Conservation (phyloP, 2,888 invertebrate genomes). For the Clivina fossor region DNA sequence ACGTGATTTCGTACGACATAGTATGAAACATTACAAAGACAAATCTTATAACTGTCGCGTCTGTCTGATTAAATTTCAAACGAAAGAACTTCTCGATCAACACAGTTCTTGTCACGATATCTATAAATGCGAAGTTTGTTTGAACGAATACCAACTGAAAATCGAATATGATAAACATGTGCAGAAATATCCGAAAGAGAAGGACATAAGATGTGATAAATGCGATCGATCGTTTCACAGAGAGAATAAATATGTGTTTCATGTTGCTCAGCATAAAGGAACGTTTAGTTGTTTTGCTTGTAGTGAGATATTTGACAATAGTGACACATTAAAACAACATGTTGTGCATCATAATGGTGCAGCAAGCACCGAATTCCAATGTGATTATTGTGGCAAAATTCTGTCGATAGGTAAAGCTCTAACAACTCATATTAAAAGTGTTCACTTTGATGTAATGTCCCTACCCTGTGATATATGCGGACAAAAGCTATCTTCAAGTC, state of each 20-base stretch:
- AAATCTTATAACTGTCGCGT: conserved; percentile 28
- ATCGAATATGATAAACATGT: conserved; percentile 46
- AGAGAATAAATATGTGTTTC: conserved; percentile 11
- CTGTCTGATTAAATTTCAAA: conserved; percentile 30
- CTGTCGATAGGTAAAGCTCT: conserved; percentile 41
- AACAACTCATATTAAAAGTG: conserved; percentile 9
- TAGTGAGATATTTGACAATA: conserved; percentile 9
- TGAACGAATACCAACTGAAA: conserved; percentile 53
- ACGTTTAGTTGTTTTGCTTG: conserved; percentile 19
- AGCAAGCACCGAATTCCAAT: conserved; percentile 39
- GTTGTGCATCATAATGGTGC: conserved; percentile 13
- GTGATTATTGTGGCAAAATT: conserved; percentile 46
- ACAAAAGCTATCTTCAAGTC: conserved; percentile 10
- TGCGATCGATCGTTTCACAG: conserved; percentile 32
- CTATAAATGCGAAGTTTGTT: conserved; percentile 54
- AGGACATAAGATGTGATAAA: conserved; percentile 15
- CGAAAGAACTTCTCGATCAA: conserved; percentile 28
- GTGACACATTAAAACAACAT: conserved; percentile 14
- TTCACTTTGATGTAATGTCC: conserved; percentile 45
- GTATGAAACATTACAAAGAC: conserved; percentile 13
- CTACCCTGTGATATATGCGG: conserved; percentile 20
- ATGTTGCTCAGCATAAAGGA: conserved; percentile 9
- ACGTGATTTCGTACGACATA: conserved; percentile 22
- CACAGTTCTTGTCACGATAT: conserved; percentile 39
- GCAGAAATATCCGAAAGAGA: conserved; percentile 35